Conservation (phyloP, 2,888 invertebrate genomes). For the Cheilosia variabilis region DNA sequence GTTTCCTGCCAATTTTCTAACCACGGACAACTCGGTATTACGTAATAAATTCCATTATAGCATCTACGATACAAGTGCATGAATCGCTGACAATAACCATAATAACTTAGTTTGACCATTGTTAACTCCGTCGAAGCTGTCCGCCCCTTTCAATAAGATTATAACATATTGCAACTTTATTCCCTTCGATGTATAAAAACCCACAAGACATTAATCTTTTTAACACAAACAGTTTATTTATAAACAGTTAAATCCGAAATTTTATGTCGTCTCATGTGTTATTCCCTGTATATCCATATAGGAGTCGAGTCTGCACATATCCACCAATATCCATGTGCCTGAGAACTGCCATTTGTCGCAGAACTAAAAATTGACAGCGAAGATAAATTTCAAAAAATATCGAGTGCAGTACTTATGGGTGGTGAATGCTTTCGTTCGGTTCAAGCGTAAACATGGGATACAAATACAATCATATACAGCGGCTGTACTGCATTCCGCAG, state of each 20-base stretch:
- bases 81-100: background rate
- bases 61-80: background rate
- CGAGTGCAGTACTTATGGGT: constrained; percentile 69
- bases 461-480: constrained; percentile 36
- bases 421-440: constrained; percentile 45
- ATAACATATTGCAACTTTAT: constrained; percentile 62
- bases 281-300: background rate
- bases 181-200: constrained; percentile 40
- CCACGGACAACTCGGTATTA: background rate
- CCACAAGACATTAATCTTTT: constrained; percentile 70
- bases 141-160: constrained; percentile 19
- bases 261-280: constrained; percentile 55
- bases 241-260: constrained; percentile 68
- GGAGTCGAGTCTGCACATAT: constrained; percentile 2
- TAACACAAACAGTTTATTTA: constrained; percentile 72
- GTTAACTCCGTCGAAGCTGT: constrained; percentile 12
- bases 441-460: constrained; percentile 59
- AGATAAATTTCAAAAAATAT: constrained; percentile 73
- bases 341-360: constrained; percentile 71
- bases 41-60: background rate
- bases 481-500: constrained; percentile 58
- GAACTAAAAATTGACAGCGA: constrained; percentile 71
- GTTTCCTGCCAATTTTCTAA: too few relatives aligned
- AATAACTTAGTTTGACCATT: background rate
- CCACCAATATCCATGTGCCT: constrained; percentile 27